Base-by-base conservation (phyloP, 2,888 invertebrate genomes). In the Notodonta dromedarius region DNA sequence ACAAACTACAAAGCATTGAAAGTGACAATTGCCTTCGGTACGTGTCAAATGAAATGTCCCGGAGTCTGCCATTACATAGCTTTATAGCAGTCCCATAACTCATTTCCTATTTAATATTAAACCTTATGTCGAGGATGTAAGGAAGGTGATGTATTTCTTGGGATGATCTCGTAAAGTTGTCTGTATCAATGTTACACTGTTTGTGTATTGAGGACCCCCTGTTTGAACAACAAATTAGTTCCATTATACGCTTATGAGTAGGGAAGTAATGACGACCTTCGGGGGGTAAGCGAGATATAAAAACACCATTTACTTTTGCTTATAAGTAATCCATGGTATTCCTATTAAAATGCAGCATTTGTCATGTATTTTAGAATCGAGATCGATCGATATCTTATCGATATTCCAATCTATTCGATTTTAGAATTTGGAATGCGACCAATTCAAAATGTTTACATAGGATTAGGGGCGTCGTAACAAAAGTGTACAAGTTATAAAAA, bases 171-270 rank as follows among this genome's bases (percentile, higher is more conserved):
- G 12, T 62, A 56, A 67, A 48, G 59, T 62, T 73, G 63, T 70
- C 58, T 65, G 63, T 67, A 77, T 78, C 75, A 73, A 76, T 78
- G 82, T 79, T 68, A 72, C 76, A 79, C 83, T 90, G 88, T 91
- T 91, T 91, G 88, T 86, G 83, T 86, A 82, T 80, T 80, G 81
- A 87, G 79, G 81, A 82, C 79, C 90, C 88, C 89, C 82, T 93
- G 89, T 93, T 93, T 93, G 91, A 91, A 90, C 90, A 91, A 90
- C 91, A 91, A 92, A 93, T 93, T 93, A 92, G 90, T 90, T 90
- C 82, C 87, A 91, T 93, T 93, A 91, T 88, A 90, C 90, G 90
- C 86, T 87, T 89, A 87, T 89, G 87, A 88, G 84, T 78, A 79
- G 85, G 86, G 85, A 87, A 84, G 84, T 86, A 82, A 80, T 82